Conservation (phyloP, 2,113 vertebrate species). For the Microcebus tavaratra region DNA sequence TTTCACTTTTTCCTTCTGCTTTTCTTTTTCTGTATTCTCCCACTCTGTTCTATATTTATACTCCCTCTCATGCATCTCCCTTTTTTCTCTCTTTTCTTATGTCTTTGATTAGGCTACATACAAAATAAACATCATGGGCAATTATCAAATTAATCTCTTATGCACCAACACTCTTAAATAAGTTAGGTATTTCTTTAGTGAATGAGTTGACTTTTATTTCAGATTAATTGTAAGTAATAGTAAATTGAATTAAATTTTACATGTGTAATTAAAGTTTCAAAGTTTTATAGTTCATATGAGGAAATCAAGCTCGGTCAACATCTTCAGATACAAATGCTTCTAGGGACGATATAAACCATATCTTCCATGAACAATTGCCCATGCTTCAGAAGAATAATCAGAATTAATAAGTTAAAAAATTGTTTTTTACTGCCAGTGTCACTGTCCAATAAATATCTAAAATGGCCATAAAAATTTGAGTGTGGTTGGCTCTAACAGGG, state of each 20-base stretch:
- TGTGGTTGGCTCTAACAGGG: constrained; percentile 23
- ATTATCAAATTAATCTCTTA: constrained; percentile 30
- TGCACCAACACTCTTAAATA: not conserved
- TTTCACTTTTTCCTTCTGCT: not conserved
- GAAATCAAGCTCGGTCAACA: not conserved
- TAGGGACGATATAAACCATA: constrained; percentile 7
- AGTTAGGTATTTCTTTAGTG: constrained; percentile 6
- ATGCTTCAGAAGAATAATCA: constrained; percentile 50
- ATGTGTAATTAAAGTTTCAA: not conserved
- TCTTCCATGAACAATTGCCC: not conserved
- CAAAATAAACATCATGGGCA: not conserved
- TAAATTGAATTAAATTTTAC: constrained; percentile 42
- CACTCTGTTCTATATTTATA: not conserved
- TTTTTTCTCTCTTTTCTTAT: not conserved
- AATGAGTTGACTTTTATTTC: constrained; percentile 36
- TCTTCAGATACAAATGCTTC: constrained; percentile 38
- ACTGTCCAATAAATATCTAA: constrained; percentile 58
- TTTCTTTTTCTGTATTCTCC: not conserved
- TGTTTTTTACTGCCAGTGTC: constrained; percentile 61
- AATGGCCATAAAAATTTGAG: constrained; percentile 66
- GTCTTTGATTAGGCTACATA: not conserved
- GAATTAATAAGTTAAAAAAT: constrained; percentile 72
- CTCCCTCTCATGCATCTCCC: not conserved
- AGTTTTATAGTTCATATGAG: constrained; percentile 4
- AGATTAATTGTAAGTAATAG: constrained; percentile 14